Conservation (phyloP, 2,797 vertebrate genomes). For the Valencia hispanica region DNA sequence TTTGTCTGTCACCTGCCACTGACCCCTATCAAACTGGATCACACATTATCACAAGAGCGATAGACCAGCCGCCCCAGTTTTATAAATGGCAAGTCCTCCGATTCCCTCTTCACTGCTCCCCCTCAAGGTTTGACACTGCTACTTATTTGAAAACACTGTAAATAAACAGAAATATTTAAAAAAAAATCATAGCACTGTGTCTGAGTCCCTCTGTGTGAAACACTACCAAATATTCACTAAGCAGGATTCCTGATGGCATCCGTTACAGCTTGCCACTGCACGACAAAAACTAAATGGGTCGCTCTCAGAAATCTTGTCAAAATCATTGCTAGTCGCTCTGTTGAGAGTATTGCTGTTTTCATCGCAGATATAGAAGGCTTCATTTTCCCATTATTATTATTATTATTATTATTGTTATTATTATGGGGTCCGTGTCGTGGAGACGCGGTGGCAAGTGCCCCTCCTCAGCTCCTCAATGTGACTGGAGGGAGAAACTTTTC, state of each 20-base stretch:
- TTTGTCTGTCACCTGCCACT: slow-evolving; percentile 55
- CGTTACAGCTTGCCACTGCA: slow-evolving; percentile 51
- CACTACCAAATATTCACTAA: slow-evolving; percentile 39
- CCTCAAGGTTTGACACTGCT: slow-evolving; percentile 1
- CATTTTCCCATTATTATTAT: slow-evolving; percentile 81
- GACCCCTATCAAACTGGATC: slow-evolving; percentile 49
- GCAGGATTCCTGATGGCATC: slow-evolving; percentile 42
- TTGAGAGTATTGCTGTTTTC: slow-evolving; percentile 67
- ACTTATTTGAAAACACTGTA: background rate
- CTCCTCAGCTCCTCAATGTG: slow-evolving; percentile 53
- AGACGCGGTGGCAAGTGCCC: slow-evolving; percentile 50
- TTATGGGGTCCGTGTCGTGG: slow-evolving; percentile 63
- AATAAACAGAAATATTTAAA: background rate
- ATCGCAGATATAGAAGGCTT: slow-evolving; percentile 69
- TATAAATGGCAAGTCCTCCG: slow-evolving; percentile 7
- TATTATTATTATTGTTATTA: too few relatives aligned
- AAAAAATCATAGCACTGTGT: background rate
- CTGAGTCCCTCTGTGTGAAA: slow-evolving; percentile 7
- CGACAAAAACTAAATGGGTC: slow-evolving; percentile 68
- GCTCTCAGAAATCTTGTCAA: slow-evolving; percentile 65
- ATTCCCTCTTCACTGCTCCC: background rate
- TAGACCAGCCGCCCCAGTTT: slow-evolving; percentile 21
- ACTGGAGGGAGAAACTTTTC: slow-evolving; percentile 63
- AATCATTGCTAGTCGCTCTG: slow-evolving; percentile 72
- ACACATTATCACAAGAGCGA: slow-evolving; percentile 43